phyloP scores from a whole-genome alignment of 2,797 vertebrate species.

The Botia almorhae region DNA sequence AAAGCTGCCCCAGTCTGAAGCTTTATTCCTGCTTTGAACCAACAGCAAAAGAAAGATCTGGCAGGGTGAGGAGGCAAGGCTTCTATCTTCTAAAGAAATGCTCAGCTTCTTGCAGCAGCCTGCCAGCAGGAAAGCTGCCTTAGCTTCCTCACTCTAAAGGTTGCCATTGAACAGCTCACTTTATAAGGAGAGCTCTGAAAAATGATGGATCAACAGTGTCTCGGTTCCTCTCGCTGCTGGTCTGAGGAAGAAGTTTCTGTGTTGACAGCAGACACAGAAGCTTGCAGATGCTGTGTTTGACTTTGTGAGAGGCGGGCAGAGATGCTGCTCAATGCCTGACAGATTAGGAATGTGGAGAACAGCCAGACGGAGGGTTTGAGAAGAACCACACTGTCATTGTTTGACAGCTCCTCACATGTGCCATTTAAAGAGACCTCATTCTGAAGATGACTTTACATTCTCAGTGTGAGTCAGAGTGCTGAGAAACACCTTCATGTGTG shows the following conservation, averaged over 20 bases:
- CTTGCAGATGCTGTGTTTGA: slow-evolving; percentile 45
- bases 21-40: slow-evolving; percentile 34
- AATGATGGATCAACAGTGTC: slow-evolving; percentile 50
- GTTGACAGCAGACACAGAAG: slow-evolving; percentile 50
- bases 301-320: slow-evolving; percentile 47
- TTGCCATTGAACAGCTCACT: not conserved
- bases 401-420: slow-evolving; percentile 19
- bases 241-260: slow-evolving; percentile 49
- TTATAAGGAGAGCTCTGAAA: slow-evolving; percentile 38
- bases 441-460: not conserved
- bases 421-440: slow-evolving; percentile 3
- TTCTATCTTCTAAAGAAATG: not conserved
- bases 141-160: slow-evolving; percentile 21
- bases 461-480: not conserved
- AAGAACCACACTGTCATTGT: slow-evolving; percentile 31
- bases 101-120: no score
- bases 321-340: slow-evolving; percentile 43
- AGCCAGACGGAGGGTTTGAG: slow-evolving; percentile 42
- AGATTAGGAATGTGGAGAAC: slow-evolving; percentile 48
- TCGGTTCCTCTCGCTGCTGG: slow-evolving; percentile 37
- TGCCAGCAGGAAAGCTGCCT: not conserved
- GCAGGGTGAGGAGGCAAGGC: slow-evolving; percentile 11
- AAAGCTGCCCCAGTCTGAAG: slow-evolving; percentile 10
- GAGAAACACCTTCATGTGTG: not conserved
- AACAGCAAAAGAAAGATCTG: slow-evolving; percentile 9